Evolutionary conservation across 92 coral and sea anemone species (phyloP), one percentile per base, ranked within the genome.

Genomic region (Anthopleura xanthogrammica): DNA sequence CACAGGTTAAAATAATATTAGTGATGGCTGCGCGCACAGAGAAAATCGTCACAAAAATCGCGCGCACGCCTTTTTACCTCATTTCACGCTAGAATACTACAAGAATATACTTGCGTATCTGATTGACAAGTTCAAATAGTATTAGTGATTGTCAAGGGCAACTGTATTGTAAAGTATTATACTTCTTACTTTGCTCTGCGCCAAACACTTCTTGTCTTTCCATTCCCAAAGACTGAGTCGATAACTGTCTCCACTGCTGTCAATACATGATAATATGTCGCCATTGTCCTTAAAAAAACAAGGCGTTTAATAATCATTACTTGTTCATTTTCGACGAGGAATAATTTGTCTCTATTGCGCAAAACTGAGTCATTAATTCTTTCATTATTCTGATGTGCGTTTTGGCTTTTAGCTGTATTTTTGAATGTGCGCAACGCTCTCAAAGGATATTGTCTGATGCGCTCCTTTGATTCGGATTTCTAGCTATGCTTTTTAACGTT

Each of bases 151-250:
- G 22, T n/a, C 68, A 17, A 3, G 58, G 3, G 7, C 58, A 54
- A 54, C 14, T 36, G 19, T 73, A 0, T 7, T 36, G 77, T 23
- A 40, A 23, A 22, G 19, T 3, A 17, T 23, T 36, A 0, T 22
- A 16, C 29, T 52, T 16, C 86, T 60, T 77, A 93, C 97, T 90
- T 93, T 93, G 85, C 97, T 93, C 72, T 92, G 90, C 4, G 86
- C 86, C 10, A 88, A 79, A 23, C 88, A 83, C n/a, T 76, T 77
- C 77, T 89, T 89, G 55, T 91, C 92, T 84, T 93, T 94, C 97
- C 97, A 93, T 71, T 93, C 97, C 95, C 97, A 92, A 20, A 88
- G 86, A 24, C 88, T 89, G 41, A 93, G 86, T 75, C 83, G 89
- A 83, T 72, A 88, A 12, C 83, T 89, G 16, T 93, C 92, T 22